Evolutionary conservation across 2,113 vertebrate species (phyloP).

Genomic region (Falcunculus frontatus): DNA sequence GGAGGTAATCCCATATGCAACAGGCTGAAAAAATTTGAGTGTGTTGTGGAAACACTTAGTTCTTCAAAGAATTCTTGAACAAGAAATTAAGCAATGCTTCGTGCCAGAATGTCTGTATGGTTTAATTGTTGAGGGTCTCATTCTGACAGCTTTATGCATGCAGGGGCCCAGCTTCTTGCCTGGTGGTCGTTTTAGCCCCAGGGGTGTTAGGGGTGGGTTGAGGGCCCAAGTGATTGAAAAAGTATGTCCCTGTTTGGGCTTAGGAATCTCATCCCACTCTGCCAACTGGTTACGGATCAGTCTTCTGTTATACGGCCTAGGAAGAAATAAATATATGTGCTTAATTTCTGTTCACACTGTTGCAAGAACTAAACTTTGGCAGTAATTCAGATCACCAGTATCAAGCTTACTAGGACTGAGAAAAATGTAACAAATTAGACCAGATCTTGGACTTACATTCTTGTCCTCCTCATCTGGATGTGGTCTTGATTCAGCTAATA

Average conservation of each 20-base stretch:
- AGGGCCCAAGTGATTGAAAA: background rate
- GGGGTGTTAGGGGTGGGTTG: background rate
- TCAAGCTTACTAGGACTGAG: background rate
- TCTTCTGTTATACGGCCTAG: background rate
- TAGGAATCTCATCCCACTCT: background rate
- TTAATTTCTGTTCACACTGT: background rate
- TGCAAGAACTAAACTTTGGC: background rate
- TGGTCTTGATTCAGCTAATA: slow-evolving; percentile 1
- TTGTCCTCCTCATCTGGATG: background rate
- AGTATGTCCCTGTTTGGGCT: background rate
- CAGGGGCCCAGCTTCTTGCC: background rate
- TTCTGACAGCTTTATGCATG: background rate
- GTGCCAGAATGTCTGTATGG: background rate
- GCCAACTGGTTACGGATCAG: background rate
- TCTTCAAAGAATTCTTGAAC: background rate
- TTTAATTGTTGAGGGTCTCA: background rate
- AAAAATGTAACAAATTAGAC: slow-evolving; percentile 2
- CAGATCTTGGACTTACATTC: background rate
- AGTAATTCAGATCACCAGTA: background rate
- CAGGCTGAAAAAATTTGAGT: background rate
- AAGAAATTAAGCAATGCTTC: background rate
- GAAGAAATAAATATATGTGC: background rate
- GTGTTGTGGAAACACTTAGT: background rate
- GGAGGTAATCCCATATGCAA: background rate
- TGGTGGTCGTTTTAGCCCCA: background rate